phyloP scores from a whole-genome alignment of 1,140 invertebrate species.

The Heliconius nattereri region DNA sequence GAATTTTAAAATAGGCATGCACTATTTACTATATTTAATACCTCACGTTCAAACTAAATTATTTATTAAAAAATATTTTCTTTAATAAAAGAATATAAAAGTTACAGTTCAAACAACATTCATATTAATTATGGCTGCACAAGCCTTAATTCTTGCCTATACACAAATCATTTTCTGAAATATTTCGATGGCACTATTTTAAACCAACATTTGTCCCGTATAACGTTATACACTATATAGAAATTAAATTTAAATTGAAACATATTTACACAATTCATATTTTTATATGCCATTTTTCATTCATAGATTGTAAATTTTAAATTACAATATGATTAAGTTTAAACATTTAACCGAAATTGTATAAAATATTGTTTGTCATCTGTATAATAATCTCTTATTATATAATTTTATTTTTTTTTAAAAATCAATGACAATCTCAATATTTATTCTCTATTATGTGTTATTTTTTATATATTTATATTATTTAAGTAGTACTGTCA shows the following conservation, averaged over 20 bases:
- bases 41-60: background rate
- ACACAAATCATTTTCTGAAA: background rate
- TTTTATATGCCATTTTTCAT: constrained; percentile 24
- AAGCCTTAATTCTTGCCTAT: background rate
- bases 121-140: background rate
- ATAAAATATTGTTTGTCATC: background rate
- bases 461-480: background rate
- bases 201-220: background rate
- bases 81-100: background rate
- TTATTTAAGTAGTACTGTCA: background rate
- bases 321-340: background rate
- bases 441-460: background rate
- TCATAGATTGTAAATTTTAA: background rate
- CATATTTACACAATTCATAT: constrained; percentile 25
- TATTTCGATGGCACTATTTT: background rate
- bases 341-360: background rate
- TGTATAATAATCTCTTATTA: background rate
- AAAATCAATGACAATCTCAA: background rate
- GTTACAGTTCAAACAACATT: background rate
- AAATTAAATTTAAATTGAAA: constrained; percentile 1
- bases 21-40: constrained; percentile 8
- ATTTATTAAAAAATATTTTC: background rate
- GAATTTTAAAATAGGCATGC: constrained; percentile 26
- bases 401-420: background rate
- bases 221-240: background rate